Percentiles rank a stretch among this genome's conserved stretches.
phyloP scores from a whole-genome alignment of 2,113 vertebrate genomes.

The Catharus fuscescens region DNA sequence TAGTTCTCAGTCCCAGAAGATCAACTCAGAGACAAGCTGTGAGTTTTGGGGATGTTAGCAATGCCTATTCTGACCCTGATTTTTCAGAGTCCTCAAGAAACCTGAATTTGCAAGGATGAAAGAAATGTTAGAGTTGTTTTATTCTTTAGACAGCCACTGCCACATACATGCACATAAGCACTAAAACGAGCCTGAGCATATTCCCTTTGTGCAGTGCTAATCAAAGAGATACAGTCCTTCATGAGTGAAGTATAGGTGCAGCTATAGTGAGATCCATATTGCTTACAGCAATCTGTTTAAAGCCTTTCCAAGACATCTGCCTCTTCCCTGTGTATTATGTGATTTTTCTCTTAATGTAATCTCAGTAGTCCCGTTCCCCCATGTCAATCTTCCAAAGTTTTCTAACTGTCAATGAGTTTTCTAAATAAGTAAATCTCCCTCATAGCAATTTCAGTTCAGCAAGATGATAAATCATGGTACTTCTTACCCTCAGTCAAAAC shows the following conservation, averaged over 20 bases:
- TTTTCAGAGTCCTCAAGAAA: not conserved
- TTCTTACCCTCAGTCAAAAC: not conserved
- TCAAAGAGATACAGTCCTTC: not conserved
- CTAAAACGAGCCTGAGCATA: not conserved
- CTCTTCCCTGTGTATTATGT: not conserved
- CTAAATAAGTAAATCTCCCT: not conserved
- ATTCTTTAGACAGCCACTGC: not conserved
- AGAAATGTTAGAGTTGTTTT: not conserved
- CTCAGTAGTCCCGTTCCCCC: not conserved
- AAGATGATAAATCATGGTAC: not conserved
- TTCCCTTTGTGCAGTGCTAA: not conserved
- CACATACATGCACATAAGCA: not conserved
- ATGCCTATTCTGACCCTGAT: conserved; percentile 7
- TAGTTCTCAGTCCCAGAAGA: conserved; percentile 36
- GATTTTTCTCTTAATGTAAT: not conserved
- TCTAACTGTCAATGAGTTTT: not conserved
- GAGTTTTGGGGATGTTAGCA: not conserved
- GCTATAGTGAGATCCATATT: not conserved
- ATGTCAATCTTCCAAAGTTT: not conserved
- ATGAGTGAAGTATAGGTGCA: not conserved
- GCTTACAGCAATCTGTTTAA: not conserved
- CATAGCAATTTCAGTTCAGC: not conserved
- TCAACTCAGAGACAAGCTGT: not conserved
- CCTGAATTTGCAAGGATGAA: not conserved
- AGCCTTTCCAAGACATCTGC: not conserved